These are phyloP conservation scores for Philonicus albiceps DNA, from an alignment of 2,888 invertebrate genomes.

Conservation along the genomic window DNA sequence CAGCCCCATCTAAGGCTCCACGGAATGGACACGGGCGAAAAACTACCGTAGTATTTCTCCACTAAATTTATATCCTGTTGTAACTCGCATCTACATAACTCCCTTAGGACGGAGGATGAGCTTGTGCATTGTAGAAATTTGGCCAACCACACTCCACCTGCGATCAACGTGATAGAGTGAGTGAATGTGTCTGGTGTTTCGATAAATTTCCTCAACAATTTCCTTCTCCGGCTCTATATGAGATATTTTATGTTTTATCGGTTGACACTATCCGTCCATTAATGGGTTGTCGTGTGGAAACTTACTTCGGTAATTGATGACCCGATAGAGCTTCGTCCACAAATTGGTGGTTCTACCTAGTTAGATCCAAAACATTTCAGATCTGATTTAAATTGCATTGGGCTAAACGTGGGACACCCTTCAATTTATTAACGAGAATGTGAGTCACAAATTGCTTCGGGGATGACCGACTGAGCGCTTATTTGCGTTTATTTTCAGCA, in stretches of 20 bases:
- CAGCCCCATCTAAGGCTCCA: not conserved
- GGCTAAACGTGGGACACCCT: not conserved
- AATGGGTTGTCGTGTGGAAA: conserved; percentile 49
- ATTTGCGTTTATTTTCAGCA: not conserved
- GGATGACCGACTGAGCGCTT: not conserved
- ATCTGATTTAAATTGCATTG: conserved; percentile 32
- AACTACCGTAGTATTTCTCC: conserved; percentile 27
- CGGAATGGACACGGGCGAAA: not conserved
- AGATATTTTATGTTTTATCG: conserved; percentile 48
- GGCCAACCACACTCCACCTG: conserved; percentile 39
- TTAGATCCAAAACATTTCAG: not conserved
- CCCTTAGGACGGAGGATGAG: conserved; percentile 9
- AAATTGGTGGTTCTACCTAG: conserved; percentile 44
- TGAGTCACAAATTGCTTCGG: not conserved
- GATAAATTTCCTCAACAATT: conserved; percentile 49
- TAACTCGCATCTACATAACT: conserved; percentile 42
- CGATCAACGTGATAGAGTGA: conserved; percentile 36
- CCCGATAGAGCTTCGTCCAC: conserved; percentile 46
- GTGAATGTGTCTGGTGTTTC: conserved; percentile 44
- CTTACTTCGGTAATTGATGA: conserved; percentile 47
- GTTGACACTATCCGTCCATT: conserved; percentile 49
- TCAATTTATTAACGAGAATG: conserved; percentile 10
- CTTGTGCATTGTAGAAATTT: conserved; percentile 46
- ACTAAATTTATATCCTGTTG: conserved; percentile 45
- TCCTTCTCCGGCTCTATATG: conserved; percentile 47